Evolutionary conservation across 1,140 invertebrate genomes (phyloP).

Genomic region (Archivesica marissinica): DNA sequence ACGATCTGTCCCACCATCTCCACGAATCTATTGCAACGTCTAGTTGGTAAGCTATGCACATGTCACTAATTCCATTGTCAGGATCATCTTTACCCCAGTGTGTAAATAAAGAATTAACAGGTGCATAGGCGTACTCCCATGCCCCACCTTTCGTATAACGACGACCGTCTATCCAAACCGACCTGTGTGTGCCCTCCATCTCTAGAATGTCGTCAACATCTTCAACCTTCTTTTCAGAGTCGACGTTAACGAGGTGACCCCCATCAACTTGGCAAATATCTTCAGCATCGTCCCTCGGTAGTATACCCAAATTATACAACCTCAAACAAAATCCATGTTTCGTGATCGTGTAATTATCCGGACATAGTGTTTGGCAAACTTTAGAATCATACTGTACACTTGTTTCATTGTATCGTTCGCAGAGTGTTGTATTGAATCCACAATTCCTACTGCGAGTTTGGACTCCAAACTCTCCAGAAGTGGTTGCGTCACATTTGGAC

Average conservation of each 20-base stretch:
- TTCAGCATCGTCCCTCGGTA: slow-evolving; percentile 4
- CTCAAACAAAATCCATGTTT: slow-evolving; percentile 8
- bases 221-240: neutral
- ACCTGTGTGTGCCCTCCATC: neutral
- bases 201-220: neutral
- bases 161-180: slow-evolving; percentile 8
- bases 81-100: slow-evolving; percentile 6
- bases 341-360: neutral
- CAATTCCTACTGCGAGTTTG: neutral
- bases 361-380: neutral
- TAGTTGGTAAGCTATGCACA: neutral
- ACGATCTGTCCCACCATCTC: too few relatives aligned
- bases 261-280: neutral
- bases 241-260: slow-evolving; percentile 21
- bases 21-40: too few relatives aligned
- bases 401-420: neutral
- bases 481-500: slow-evolving; percentile 2
- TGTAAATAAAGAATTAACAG: neutral
- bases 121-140: neutral
- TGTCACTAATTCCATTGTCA: neutral
- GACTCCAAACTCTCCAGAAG: neutral
- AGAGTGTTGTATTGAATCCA: slow-evolving; percentile 7
- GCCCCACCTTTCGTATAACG: neutral
- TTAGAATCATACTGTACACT: neutral
- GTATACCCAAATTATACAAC: neutral